Evolutionary conservation across 2,888 invertebrate species (phyloP).

Genomic region (Agrochola circellaris): DNA sequence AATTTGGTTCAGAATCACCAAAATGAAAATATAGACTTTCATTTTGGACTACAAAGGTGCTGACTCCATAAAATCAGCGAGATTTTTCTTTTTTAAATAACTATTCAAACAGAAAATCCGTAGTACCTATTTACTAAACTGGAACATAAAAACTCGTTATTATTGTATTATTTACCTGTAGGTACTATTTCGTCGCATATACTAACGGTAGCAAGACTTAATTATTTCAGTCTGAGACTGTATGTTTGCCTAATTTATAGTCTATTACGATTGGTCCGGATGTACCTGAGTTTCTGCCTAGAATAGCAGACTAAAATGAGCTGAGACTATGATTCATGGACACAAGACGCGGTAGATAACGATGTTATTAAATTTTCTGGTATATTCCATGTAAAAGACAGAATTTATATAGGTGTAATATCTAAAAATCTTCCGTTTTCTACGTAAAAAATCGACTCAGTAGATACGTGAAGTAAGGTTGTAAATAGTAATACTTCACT

Average conservation of each 20-base stretch:
- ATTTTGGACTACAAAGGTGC: too few species aligned
- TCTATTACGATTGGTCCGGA: slow-evolving; percentile 2
- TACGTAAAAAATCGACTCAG: not conserved
- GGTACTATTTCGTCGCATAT: not conserved
- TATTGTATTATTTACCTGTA: not conserved
- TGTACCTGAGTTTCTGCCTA: slow-evolving; percentile 36
- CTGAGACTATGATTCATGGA: slow-evolving; percentile 21
- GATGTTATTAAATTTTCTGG: not conserved
- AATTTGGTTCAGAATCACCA: too few species aligned
- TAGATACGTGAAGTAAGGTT: not conserved
- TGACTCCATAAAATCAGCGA: too few species aligned
- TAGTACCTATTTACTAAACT: too few species aligned
- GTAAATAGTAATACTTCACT: not conserved
- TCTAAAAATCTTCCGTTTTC: not conserved
- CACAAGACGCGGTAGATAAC: not conserved
- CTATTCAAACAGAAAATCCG: not conserved
- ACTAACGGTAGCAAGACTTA: slow-evolving; percentile 6
- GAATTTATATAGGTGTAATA: not conserved
- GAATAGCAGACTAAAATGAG: slow-evolving; percentile 32
- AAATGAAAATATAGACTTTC: too few species aligned
- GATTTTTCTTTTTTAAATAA: too few species aligned
- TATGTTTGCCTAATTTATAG: slow-evolving; percentile 36
- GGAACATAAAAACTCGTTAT: not conserved
- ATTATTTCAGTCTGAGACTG: not conserved
- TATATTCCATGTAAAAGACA: not conserved